These are phyloP conservation scores for Drosophila sulfurigaster DNA, from an alignment of 1,140 invertebrate genomes.

Conservation along the genomic window DNA sequence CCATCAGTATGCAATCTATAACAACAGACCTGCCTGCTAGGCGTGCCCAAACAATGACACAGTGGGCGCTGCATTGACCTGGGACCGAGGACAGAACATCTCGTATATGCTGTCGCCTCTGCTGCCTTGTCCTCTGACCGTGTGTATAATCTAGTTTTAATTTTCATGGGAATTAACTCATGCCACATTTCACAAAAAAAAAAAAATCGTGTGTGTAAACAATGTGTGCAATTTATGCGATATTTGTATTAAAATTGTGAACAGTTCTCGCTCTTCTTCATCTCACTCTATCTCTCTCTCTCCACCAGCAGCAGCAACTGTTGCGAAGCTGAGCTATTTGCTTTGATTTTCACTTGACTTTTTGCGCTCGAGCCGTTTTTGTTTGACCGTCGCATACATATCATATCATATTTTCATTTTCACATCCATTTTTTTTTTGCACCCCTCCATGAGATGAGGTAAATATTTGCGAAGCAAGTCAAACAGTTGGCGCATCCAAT, in stretches of 20 bases:
- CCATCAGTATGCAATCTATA: slow-evolving; percentile 72
- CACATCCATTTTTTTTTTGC: slow-evolving; percentile 22
- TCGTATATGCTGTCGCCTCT: neutral
- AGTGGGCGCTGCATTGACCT: slow-evolving; percentile 77
- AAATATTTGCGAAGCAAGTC: slow-evolving; percentile 74
- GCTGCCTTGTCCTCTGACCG: slow-evolving; percentile 23
- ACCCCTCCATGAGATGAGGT: slow-evolving; percentile 28
- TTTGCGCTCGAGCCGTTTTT: slow-evolving; percentile 47
- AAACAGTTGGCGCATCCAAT: slow-evolving; percentile 55
- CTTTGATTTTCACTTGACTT: slow-evolving; percentile 79
- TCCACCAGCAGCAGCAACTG: neutral
- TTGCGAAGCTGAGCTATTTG: slow-evolving; percentile 55
- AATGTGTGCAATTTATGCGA: slow-evolving; percentile 68
- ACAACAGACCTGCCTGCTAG: slow-evolving; percentile 57
- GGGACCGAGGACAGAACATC: slow-evolving; percentile 6
- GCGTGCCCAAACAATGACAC: slow-evolving; percentile 82
- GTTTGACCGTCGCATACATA: slow-evolving; percentile 53
- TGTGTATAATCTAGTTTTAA: slow-evolving; percentile 81
- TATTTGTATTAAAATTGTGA: slow-evolving; percentile 70
- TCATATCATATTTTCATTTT: slow-evolving; percentile 65
- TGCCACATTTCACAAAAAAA: slow-evolving; percentile 41
- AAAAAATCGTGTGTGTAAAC: slow-evolving; percentile 30
- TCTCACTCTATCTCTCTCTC: too few species aligned
- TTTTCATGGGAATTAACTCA: slow-evolving; percentile 80
- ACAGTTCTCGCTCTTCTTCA: slow-evolving; percentile 10